These are phyloP conservation scores for Trachymyrmex septentrionalis DNA, from an alignment of 1,140 invertebrate genomes.

Conservation along the genomic window DNA sequence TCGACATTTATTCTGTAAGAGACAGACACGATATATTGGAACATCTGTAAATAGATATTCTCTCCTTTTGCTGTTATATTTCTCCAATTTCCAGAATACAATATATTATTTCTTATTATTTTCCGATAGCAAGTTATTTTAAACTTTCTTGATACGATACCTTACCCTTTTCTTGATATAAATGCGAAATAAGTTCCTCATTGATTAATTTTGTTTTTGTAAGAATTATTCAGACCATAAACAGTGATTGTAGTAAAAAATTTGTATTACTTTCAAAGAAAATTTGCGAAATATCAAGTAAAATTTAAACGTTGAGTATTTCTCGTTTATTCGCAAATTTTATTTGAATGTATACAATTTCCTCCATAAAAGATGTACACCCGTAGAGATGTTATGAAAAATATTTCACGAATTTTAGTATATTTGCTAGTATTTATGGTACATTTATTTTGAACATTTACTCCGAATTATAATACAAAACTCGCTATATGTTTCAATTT, in stretches of 20 bases:
- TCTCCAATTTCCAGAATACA: background rate
- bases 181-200: background rate
- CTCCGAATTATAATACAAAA: background rate
- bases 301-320: background rate
- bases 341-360: background rate
- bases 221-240: background rate
- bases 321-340: background rate
- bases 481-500: constrained; percentile 7
- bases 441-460: background rate
- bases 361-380: background rate
- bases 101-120: constrained; percentile 12
- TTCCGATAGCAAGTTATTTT: background rate
- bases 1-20: constrained; percentile 46
- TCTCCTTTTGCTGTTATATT: background rate
- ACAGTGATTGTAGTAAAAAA: background rate
- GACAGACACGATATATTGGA: background rate
- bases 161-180: background rate
- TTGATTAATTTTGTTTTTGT: background rate
- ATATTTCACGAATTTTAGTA: constrained; percentile 34
- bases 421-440: too few relatives aligned
- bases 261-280: background rate
- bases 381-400: constrained; percentile 34
- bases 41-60: background rate
- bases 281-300: background rate
- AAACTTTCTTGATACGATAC: background rate